Conservation (phyloP, 2,888 invertebrate species). For the Orgyia antiqua region DNA sequence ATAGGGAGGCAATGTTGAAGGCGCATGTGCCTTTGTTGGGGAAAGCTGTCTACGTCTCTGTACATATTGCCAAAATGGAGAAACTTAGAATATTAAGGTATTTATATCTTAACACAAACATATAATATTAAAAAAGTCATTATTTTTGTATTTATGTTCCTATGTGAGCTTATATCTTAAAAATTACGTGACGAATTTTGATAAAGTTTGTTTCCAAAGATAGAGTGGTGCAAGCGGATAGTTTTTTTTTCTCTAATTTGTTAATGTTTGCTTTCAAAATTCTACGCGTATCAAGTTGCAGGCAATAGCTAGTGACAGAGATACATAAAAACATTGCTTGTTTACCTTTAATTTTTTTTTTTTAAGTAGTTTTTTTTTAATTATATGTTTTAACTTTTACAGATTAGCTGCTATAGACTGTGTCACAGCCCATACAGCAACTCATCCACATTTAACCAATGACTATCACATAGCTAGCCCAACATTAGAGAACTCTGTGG, state of each 20-base stretch:
- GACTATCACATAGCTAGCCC: slow-evolving; percentile 69
- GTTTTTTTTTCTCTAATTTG: no score
- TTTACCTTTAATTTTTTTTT: no score
- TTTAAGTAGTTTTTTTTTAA: no score
- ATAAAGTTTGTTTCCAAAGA: no score
- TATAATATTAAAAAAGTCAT: no score
- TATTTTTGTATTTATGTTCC: not conserved
- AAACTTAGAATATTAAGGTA: slow-evolving; percentile 81
- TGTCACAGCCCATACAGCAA: slow-evolving; percentile 80
- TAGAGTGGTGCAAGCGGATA: no score
- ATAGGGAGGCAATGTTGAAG: slow-evolving; percentile 77
- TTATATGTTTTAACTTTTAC: slow-evolving; percentile 5
- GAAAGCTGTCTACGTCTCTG: slow-evolving; percentile 80
- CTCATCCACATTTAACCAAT: slow-evolving; percentile 61
- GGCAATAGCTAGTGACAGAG: no score
- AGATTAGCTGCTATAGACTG: slow-evolving; percentile 68
- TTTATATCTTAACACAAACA: slow-evolving; percentile 2
- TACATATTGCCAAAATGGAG: slow-evolving; percentile 82
- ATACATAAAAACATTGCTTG: no score
- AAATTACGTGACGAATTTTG: no score
- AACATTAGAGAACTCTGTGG: slow-evolving; percentile 52
- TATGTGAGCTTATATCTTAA: no score
- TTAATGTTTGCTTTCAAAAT: no score
- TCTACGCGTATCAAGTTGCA: no score
- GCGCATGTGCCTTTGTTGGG: slow-evolving; percentile 78